Evolutionary conservation across 2,888 invertebrate genomes (phyloP), one percentile per base, ranked within the genome.

Genomic region (Mantis religiosa): DNA sequence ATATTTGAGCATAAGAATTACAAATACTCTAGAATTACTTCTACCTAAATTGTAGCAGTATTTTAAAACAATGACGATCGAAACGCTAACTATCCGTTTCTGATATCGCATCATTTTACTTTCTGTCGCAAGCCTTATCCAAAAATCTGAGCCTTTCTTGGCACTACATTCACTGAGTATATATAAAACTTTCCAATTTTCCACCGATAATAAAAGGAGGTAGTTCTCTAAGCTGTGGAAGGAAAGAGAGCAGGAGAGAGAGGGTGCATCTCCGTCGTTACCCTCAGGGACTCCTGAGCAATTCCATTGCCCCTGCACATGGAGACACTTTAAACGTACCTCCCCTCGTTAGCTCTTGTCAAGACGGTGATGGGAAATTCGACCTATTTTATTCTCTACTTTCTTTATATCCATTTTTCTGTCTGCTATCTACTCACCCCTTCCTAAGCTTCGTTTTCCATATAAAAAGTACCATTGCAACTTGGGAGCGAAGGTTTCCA

Each of bases 131-230:
- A 20, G 54, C 54, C 2, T 71, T 71, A 71, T 20, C 54, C 4
- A 20, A 54, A 54, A 20, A 15, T 54, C 3, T 54, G 54, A 15
- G 2, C 8, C 54, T 71, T 71, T 71, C 25, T 25, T 71, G 20
- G 54, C 20, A 71, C 54, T 71, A 71, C 54, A 3, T 25, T 20
- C 54, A 71, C 3, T 6, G 54, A 71, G 54, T 71, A 87, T 85
- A 85, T 54, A 86, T 71, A 86, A 86, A 87, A 87, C 87, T 87
- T 87, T 87, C 87, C 87, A 87, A 87, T 87, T 87, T 87, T 87
- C 87, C 87, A 41, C 87, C 87, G 82, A 87, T 87, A 87, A 87
- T 87, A 87, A 87, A 87, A 87, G 28, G 87, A 82, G 28, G 87
- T 34, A 87, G 41, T 34, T 82, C 54, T 71, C 20, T 71, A 71